Base-by-base conservation (phyloP, 2,113 vertebrate species). In the Mesitornis unicolor region DNA sequence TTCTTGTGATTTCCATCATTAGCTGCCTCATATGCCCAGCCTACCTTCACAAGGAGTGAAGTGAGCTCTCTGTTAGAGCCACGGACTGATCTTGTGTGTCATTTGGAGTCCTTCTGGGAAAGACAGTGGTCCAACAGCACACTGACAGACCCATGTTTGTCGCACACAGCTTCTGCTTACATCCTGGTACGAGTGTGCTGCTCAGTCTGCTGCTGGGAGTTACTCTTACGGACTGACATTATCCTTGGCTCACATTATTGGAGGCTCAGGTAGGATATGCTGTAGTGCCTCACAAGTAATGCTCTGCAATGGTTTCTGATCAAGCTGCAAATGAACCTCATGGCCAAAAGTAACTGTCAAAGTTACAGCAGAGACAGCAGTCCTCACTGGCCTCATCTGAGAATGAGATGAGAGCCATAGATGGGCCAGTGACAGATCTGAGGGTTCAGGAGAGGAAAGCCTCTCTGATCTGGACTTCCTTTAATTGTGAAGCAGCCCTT, bases 131-230 rank as follows among this genome's bases (percentile, higher is more conserved):
- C 76, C 22, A 22, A 26, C n/a, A 65, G 42, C n/a, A 61, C 6
- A 3, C 19, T 3, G 14, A 21, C 25, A 45, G 51, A 50, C 8
- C 31, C 31, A 1, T 2, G 20, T 21, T n/a, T 31, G 29, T 40
- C 92, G 50, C 70, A 31, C 47, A 25, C 25, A 50, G 57, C 13
- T 17, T 43, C 47, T 70, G 67, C 42, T 70, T 29, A 33, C 35
- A 21, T 3, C 9, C 40, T 0, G 0, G 11, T 9, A 42, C 1
- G 1, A 56, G 19, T 1, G 18, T 28, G 51, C 43, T 43, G 42
- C 80, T 79, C 65, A 25, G n/a, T 33, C 51, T 87, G 57, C 67
- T 38, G 54, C n/a, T 22, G 14, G 29, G 13, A 26, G 40, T 36
- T 40, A 38, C 59, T 17, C 60, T 14, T 5, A 1, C n/a, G 13